Base-by-base conservation (phyloP, 2,888 invertebrate species). In the Troides aeacus region DNA sequence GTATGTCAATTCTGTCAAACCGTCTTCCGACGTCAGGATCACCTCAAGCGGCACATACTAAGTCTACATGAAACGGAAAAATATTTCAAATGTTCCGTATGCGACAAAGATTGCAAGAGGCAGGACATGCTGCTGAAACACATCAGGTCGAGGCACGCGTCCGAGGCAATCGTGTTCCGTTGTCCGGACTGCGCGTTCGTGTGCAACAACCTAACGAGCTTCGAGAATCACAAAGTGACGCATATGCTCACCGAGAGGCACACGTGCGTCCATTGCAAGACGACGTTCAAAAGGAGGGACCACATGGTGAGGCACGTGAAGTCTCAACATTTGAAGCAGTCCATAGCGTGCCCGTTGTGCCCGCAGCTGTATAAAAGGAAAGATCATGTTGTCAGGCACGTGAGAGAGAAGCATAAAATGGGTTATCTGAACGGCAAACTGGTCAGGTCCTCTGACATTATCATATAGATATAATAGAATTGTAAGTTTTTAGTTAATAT, bases 231-330 rank as follows among this genome's bases (percentile, higher is more conserved):
- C 23, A 84, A 84, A 58, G 46, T 71, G 0, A 70, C 66, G 0
- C 88, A 87, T 24, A 18, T 76, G 0, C 36, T 75, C 1, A 71
- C 74, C 0, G 81, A 81, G 0, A 75, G 81, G 7, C 86, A 87
- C 57, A 6, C 76, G 0, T 88, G 88, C 53, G 74, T 78, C 0
- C 80, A 84, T 7, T 88, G 88, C 66, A 72, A 79, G 0, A 77
- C 79, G 0, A 76, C 78, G 0, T 88, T 87, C 61, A 88, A 88
- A 53, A 71, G 88, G 0, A 71, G 82, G 10, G 88, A 88, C 64
- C 88, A 88, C 50, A 84, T 88, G 85, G 46, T 86, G 0, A 74
- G 88, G 5, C 88, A 88, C 66, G 72, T 85, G 0, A 86, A 85
- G 39, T 82, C 85, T 0, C 80, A 83, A 58, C 88, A 88, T 74